These are phyloP conservation scores for Notechis scutatus DNA, from an alignment of 2,113 vertebrate genomes.

Conservation along the genomic window DNA sequence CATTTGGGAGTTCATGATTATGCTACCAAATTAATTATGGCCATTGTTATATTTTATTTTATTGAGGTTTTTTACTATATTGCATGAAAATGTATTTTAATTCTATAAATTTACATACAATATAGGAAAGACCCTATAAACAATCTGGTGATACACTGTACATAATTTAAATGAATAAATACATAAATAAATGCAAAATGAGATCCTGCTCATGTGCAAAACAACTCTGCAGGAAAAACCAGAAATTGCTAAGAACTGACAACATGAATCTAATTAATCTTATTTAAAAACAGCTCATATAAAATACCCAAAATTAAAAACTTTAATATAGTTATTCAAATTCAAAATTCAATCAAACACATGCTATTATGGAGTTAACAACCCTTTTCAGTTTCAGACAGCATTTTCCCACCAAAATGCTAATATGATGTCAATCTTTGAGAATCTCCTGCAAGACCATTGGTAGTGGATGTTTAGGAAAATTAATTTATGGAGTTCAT, in stretches of 20 bases:
- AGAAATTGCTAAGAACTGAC: neutral
- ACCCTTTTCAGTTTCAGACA: neutral
- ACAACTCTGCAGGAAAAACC: neutral
- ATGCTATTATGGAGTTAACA: neutral
- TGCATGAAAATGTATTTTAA: neutral
- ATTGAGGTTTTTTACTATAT: neutral
- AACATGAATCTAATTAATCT: neutral
- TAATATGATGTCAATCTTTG: neutral
- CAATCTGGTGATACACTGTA: neutral
- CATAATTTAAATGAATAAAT: neutral
- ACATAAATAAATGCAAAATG: neutral
- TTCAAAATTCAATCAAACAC: neutral
- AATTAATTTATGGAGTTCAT: neutral
- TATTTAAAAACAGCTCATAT: neutral
- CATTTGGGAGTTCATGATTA: neutral
- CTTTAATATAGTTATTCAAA: neutral
- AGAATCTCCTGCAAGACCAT: neutral
- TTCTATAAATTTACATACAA: neutral
- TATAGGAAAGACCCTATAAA: no score
- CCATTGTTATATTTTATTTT: neutral
- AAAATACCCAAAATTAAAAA: neutral
- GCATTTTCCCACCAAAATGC: neutral
- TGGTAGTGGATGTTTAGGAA: neutral
- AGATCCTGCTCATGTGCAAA: neutral
- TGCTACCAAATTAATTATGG: neutral